Evolutionary conservation across 2,113 vertebrate species (phyloP), one percentile per base, ranked within the genome.

Genomic region (Oreochromis tanganicae): DNA sequence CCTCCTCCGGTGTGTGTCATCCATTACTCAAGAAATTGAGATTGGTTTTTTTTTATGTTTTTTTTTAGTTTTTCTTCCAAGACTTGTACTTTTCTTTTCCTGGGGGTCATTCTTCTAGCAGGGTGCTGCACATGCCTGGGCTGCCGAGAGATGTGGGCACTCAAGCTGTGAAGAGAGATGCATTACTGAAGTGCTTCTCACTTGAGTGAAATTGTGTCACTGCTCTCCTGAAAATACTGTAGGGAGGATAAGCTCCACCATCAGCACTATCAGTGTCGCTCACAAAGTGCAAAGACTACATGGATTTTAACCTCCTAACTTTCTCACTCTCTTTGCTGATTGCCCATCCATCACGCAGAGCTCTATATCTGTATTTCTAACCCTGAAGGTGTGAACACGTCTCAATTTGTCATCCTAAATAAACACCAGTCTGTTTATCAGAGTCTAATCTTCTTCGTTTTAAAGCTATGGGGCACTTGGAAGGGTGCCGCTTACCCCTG

Each of bases 371-470:
- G 89, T 84, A 75, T 87, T 90, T 83, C 73, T 91, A 92, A 91
- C 88, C 88, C 91, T 9, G 46, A 82, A 92, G 91, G 94, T 90
- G 91, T 86, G 88, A 93, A 87, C 82, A 87, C n/a, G 63, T 63
- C 91, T 90, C 91, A 88, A 91, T 92, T 94, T 94, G 87, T 94
- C 93, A 91, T 92, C 87, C 83, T 89, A 90, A 84, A 83, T 94
- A 95, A 95, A 96, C 93, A 92, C 55, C 56, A 66, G 88, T 88
- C 82, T 94, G 89, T 93, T 93, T 94, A 93, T 95, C 93, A 48
- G 83, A 9, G 50, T 57, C 81, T 92, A 81, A 92, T 92, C 86
- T 78, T 83, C 83, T 50, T 41, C 48, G 1, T 56, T 90, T 89
- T 83, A 71, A 83, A 90, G 89, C 85, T 48, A 17, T 3, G 1